A percentile compares a stretch with the other conserved stretches of the same genome.
phyloP scores from a whole-genome alignment of 1,140 invertebrate species.

The Drosophila trapezifrons region DNA sequence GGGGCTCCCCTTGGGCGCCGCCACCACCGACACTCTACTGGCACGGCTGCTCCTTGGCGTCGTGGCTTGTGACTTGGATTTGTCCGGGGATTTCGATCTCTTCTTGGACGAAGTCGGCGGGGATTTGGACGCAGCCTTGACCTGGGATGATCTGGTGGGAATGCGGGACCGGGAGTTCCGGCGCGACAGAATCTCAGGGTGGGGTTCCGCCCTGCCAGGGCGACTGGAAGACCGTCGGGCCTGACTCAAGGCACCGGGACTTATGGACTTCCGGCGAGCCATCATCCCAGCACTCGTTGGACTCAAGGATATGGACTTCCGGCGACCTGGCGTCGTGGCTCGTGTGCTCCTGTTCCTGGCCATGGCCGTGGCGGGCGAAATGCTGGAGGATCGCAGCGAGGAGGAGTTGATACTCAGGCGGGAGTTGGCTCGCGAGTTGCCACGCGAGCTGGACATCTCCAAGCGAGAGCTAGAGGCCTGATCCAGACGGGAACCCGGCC shows the following conservation, averaged over 20 bases:
- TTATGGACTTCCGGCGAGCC: slow-evolving; percentile 62
- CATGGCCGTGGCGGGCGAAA: slow-evolving; percentile 59
- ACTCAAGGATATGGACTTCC: slow-evolving; percentile 73
- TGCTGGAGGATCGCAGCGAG: slow-evolving; percentile 52
- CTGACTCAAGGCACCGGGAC: slow-evolving; percentile 40
- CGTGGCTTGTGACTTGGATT: slow-evolving; percentile 20
- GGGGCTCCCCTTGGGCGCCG: slow-evolving; percentile 30
- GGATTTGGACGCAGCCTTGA: slow-evolving; percentile 21
- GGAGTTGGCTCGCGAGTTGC: slow-evolving; percentile 72
- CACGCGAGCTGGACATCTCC: slow-evolving; percentile 47
- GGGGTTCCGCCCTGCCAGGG: slow-evolving; percentile 6
- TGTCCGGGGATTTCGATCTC: slow-evolving; percentile 44
- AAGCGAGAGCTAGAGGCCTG: slow-evolving; percentile 53
- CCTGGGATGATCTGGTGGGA: slow-evolving; percentile 48
- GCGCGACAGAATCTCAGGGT: slow-evolving; percentile 32
- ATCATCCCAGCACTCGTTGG: slow-evolving; percentile 30
- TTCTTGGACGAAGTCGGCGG: slow-evolving; percentile 43
- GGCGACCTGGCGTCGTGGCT: slow-evolving; percentile 45
- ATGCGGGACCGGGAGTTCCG: slow-evolving; percentile 69
- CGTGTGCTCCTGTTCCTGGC: slow-evolving; percentile 22
- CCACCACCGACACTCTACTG: neutral
- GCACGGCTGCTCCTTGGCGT: slow-evolving; percentile 25
- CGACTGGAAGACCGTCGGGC: slow-evolving; percentile 13
- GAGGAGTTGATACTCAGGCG: slow-evolving; percentile 74
- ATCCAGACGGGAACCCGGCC: slow-evolving; percentile 67